Evolutionary conservation across 2,888 invertebrate genomes (phyloP).

Genomic region (Standfussiana lucernea): DNA sequence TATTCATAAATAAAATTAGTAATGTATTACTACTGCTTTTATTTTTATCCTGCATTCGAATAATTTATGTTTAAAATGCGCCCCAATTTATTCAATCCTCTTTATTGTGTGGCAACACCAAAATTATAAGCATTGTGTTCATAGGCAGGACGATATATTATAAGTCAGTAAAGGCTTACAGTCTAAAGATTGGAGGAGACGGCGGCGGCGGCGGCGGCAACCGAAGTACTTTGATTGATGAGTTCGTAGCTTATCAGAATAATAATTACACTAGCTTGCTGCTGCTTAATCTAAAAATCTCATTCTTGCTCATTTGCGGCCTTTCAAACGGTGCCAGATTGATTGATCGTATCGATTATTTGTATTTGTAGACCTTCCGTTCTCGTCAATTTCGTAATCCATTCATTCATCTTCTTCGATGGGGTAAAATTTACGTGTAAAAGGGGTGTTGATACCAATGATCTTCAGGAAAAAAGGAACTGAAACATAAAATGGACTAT

Average conservation of each 20-base stretch:
- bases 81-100: constrained; percentile 31
- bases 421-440: neutral
- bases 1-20: constrained; percentile 7
- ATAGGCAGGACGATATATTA: constrained; percentile 45
- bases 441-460: neutral
- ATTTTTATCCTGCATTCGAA: constrained; percentile 12
- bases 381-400: constrained; percentile 15
- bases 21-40: neutral
- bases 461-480: neutral
- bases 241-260: constrained; percentile 71
- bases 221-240: constrained; percentile 78
- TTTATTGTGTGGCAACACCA: constrained; percentile 39
- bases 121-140: constrained; percentile 42
- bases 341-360: constrained; percentile 64
- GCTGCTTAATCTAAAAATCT: constrained; percentile 68
- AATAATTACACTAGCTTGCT: constrained; percentile 70
- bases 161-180: constrained; percentile 60
- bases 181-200: constrained; percentile 65
- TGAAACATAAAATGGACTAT: neutral
- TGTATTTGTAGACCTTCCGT: constrained; percentile 18
- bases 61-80: constrained; percentile 20
- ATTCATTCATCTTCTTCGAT: constrained; percentile 12
- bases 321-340: constrained; percentile 58
- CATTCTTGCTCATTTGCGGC: constrained; percentile 63
- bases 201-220: constrained; percentile 54